These are phyloP conservation scores for Thinocorus orbignyianus DNA, from an alignment of 2,113 vertebrate genomes.

Conservation along the genomic window DNA sequence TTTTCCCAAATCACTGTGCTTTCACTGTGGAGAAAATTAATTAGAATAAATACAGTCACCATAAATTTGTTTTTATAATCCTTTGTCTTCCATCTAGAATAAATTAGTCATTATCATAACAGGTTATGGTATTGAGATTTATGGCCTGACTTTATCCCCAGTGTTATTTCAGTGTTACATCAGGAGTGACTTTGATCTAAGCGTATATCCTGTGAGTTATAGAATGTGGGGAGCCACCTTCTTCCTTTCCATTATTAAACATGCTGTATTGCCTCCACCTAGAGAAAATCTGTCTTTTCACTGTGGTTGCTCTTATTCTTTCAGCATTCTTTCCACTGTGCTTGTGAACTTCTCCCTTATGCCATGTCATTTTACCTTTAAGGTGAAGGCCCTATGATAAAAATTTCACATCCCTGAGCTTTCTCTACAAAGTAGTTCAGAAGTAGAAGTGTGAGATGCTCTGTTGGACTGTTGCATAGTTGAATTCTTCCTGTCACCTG, in stretches of 20 bases:
- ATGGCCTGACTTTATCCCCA: neutral
- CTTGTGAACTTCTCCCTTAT: neutral
- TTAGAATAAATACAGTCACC: neutral
- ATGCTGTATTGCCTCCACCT: neutral
- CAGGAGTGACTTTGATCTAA: neutral
- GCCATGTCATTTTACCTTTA: neutral
- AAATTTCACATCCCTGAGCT: neutral
- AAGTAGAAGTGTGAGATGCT: neutral
- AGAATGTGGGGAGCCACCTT: neutral
- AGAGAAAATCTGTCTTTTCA: neutral
- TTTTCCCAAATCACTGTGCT: neutral
- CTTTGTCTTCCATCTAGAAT: constrained; percentile 1
- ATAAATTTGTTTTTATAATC: constrained; percentile 40
- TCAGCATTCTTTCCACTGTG: neutral
- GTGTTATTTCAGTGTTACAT: constrained; percentile 3
- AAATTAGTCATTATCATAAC: constrained; percentile 12
- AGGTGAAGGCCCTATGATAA: neutral
- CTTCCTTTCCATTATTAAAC: neutral
- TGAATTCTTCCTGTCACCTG: neutral
- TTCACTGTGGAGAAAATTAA: neutral
- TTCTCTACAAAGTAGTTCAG: neutral
- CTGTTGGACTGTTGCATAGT: neutral
- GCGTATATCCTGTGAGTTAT: neutral
- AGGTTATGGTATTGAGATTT: neutral
- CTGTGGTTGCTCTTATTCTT: neutral